Conservation (phyloP, 2,888 invertebrate genomes). For the Slavum lentiscoides region DNA sequence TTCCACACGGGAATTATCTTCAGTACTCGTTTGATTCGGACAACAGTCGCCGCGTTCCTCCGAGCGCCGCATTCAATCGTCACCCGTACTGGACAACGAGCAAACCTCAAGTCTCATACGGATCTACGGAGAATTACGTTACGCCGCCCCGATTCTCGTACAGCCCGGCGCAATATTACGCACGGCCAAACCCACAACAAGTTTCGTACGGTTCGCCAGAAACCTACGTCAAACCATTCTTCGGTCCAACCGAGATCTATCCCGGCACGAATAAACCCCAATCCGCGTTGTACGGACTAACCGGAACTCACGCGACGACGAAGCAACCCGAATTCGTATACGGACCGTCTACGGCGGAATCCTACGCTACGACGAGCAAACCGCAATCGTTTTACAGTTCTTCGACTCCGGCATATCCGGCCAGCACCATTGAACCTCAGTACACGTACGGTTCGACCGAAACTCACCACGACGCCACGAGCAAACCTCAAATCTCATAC, state of each 20-base stretch:
- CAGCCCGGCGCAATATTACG: conserved; percentile 1
- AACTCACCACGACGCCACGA: neutral
- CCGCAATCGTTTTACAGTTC: conserved; percentile 26
- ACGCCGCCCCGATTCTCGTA: conserved; percentile 10
- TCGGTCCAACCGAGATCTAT: neutral
- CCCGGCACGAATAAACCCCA: conserved; percentile 1
- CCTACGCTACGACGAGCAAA: conserved; percentile 15
- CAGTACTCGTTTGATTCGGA: conserved; percentile 1
- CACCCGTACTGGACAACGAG: conserved; percentile 12
- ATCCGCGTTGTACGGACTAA: neutral
- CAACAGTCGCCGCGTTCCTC: neutral
- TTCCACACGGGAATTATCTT: conserved; percentile 15
- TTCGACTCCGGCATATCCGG: neutral
- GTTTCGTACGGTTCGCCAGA: neutral
- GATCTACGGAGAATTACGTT: neutral
- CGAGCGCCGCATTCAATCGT: neutral
- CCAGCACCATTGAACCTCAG: conserved; percentile 2
- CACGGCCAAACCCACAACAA: neutral
- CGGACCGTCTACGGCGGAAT: neutral
- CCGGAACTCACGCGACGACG: neutral
- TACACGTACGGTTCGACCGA: neutral
- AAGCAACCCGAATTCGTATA: neutral
- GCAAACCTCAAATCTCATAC: neutral
- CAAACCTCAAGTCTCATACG: conserved; percentile 9
- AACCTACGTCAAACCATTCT: neutral